Evolutionary conservation across 2,888 invertebrate species (phyloP), one percentile per base, ranked within the genome.

Genomic region (Tipula confusa): DNA sequence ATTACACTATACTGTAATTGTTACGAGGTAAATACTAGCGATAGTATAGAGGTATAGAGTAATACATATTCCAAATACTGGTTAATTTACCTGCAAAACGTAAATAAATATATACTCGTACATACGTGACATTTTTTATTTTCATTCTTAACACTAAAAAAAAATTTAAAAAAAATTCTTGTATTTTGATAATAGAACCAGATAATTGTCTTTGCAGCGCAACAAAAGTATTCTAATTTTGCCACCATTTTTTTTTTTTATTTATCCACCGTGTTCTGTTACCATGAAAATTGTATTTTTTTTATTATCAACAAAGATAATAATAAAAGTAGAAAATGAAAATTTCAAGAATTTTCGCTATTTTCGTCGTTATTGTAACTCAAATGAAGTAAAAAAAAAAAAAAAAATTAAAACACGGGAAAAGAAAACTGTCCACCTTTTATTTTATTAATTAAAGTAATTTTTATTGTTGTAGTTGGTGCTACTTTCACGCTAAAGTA

Each of bases 371-470:
- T 24, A 64, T 64, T 64, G 18, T 64, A 18, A 64, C 64, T 64
- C 64, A 64, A n/a, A 64, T 64, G 64, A 64, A 64, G 64, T 64
- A 64, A 64, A 64, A 64, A 18, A 15, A 15, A 64, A 64, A 24
- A 64, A 13, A 64, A 64, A 2, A 64, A 24, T 9, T 24, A 2
- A 24, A 64, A 64, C 6, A 24, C 24, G 24, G 33, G 3, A 24
- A 64, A 64, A 18, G 64, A 64, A 64, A 64, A 64, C 64, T 64
- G 64, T 64, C 64, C 64, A 64, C 64, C 64, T 64, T 64, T 64
- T 64, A 64, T 64, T 64, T 64, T 64, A 64, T 64, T 64, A 64
- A 64, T 64, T 64, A 64, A 64, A 64, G 64, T 24, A 64, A 24
- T 24, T 64, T 48, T 48, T 64, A 24, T 24, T 64, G 24, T 18